Percentiles rank a stretch among this genome's conserved stretches.
Conservation (phyloP, 64 coral and sea anemone species). For the Orbicella faveolata region DNA sequence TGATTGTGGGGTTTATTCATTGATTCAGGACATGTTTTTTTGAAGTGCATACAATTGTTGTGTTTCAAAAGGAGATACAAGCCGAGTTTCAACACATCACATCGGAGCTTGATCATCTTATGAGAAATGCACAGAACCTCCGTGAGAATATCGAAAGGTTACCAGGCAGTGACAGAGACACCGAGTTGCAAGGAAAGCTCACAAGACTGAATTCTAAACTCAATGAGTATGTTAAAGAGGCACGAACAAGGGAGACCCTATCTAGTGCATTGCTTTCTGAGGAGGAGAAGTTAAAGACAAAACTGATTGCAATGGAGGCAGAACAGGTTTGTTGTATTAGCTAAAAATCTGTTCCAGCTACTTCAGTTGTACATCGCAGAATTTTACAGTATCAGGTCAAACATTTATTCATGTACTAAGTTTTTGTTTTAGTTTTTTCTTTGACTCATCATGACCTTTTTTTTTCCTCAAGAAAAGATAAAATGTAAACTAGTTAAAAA, state of each 20-base stretch:
- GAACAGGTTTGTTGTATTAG: constrained; percentile 46
- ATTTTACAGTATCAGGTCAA: too few relatives aligned
- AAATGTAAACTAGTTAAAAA: too few relatives aligned
- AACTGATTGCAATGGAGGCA: constrained; percentile 33
- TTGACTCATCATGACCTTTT: too few relatives aligned
- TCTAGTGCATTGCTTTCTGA: constrained; percentile 41
- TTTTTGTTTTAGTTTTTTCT: too few relatives aligned
- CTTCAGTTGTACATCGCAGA: too few relatives aligned
- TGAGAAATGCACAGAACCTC: background rate
- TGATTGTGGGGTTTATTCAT: background rate
- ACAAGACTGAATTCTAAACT: constrained; percentile 4
- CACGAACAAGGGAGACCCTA: constrained; percentile 39
- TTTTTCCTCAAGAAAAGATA: too few relatives aligned
- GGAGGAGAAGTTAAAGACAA: constrained; percentile 44
- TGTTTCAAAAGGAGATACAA: constrained; percentile 11
- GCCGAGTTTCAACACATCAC: constrained; percentile 21
- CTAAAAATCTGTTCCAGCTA: too few relatives aligned
- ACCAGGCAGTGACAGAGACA: background rate
- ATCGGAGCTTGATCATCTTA: background rate
- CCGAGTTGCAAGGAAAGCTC: constrained; percentile 2
- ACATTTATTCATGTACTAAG: too few relatives aligned
- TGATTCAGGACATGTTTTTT: background rate
- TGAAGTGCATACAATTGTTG: constrained; percentile 8
- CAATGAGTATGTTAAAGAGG: constrained; percentile 36
- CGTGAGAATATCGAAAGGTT: background rate